Evolutionary conservation across 2,888 invertebrate species (phyloP).

Genomic region (Athetis lepigone): DNA sequence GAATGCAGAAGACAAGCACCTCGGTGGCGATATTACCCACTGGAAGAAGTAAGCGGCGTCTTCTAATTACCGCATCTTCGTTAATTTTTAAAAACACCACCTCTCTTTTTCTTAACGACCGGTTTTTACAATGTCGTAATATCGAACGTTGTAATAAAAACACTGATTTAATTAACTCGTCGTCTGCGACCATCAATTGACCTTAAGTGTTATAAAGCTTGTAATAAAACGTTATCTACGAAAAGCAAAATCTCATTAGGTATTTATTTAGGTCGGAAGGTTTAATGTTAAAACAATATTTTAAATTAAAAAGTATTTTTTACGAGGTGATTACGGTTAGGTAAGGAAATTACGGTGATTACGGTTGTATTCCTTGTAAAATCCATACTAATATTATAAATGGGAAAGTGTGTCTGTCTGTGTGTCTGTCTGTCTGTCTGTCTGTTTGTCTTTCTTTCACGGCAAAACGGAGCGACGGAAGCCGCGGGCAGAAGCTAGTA

Average conservation of each 20-base stretch:
- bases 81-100: slow-evolving; percentile 35
- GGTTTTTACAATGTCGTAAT: slow-evolving; percentile 25
- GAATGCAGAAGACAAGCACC: slow-evolving; percentile 50
- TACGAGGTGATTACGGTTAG: slow-evolving; percentile 2
- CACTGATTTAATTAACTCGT: slow-evolving; percentile 48
- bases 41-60: slow-evolving; percentile 31
- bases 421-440: no score
- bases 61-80: slow-evolving; percentile 27
- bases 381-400: no score
- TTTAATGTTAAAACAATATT: slow-evolving; percentile 10
- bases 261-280: slow-evolving; percentile 3
- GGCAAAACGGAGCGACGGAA: no score
- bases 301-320: slow-evolving; percentile 18
- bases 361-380: not conserved
- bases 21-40: slow-evolving; percentile 23
- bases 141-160: slow-evolving; percentile 27
- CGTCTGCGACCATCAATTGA: slow-evolving; percentile 12
- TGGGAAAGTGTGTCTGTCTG: no score
- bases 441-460: no score
- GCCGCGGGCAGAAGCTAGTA: no score
- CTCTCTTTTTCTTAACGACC: slow-evolving; percentile 7
- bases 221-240: slow-evolving; percentile 23
- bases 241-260: slow-evolving; percentile 20
- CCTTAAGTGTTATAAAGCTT: slow-evolving; percentile 24
- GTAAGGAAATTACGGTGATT: no score